Base-by-base conservation (phyloP, 2,888 invertebrate species). In the Drosophila cyrtoloma region DNA sequence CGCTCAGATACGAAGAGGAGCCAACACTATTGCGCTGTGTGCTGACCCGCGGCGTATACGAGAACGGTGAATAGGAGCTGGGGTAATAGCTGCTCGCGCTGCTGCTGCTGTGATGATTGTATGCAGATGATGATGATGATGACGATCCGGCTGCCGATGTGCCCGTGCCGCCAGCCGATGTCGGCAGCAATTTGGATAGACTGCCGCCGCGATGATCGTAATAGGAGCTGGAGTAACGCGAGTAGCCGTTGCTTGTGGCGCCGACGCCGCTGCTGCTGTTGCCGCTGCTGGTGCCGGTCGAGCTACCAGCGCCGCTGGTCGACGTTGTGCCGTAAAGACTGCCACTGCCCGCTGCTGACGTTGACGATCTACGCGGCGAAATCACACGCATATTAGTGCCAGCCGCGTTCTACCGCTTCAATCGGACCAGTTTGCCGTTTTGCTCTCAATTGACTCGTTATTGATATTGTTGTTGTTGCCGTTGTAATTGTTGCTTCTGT, bases 331-430 rank as follows among this genome's bases (percentile, higher is more conserved):
- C 91, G 91, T 93, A 93, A 63, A 92, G 91, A 91, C 92, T 93
- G 90, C 93, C 91, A 89, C 92, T 93, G 89, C 93, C 92, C 91
- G 93, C 92, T 86, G 91, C 91, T 88, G 93, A 92, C 83, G 92
- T 89, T 89, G 93, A 92, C 83, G 92, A 92, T 91, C 93, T 90
- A 91, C 93, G 91, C 81, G 93, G 92, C 91, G 94, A 93, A 91
- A 93, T 93, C 90, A 93, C 93, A 92, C 93, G 94, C 94, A 94
- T 94, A 93, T 93, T 94, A 92, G 84, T 81, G 81, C 81, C 79
- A 78, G 85, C 82, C 77, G 77, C 72, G 80, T 75, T 79, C 72
- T 70, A 88, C 65, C 75, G 77, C 86, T 82, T 83, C 80, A 68
- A 68, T 69, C 79, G 78, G 63, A 80, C 52, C 79, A 82, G 79